Evolutionary conservation across 2,888 invertebrate species (phyloP), one percentile per base, ranked within the genome.

Genomic region (Thumatha senex): DNA sequence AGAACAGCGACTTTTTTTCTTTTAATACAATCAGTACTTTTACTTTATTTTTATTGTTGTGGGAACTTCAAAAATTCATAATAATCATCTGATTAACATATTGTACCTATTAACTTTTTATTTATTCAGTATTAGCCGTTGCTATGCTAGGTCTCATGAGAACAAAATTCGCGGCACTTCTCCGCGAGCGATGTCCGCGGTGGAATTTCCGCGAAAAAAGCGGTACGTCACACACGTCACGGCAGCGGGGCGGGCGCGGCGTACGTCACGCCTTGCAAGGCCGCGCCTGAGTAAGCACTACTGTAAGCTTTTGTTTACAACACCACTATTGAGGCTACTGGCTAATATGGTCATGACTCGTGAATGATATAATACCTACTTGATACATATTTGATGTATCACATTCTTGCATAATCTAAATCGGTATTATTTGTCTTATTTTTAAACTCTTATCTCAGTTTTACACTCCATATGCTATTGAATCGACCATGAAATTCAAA

Each of bases 191-290:
- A 73, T 76, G 84, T 65, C 82, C 84, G 78, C 83, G 51, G 60
- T 76, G 86, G 88, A 89, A 86, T 85, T 89, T 89, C 88, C 88
- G 89, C 89, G 88, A 90, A 90, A 90, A 88, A 84, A 78, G 57
- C 52, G 65, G 72, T 78, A 86, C 89, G 89, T 88, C 89, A 89
- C 79, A 69, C 77, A 83, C 84, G 76, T 63, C 68, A 61, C 58
- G 34, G 58, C 54, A 58, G 70, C 63, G 72, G 74, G 78, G 74
- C 74, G 74, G 73, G 66, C 70, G 70, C 70, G 70, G 64, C 70
- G 70, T 68, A 58, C 87, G 86, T 86, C 85, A 88, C 80, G 65
- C 68, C 51, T 59, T 56, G 62, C 86, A 87, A 87, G 86, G 86
- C 82, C 84, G 76, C 72, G 70, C 55, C 62, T 70, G 70, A 71